These are phyloP conservation scores for Eristalinus sepulchralis DNA, from an alignment of 2,888 invertebrate genomes.

Conservation along the genomic window DNA sequence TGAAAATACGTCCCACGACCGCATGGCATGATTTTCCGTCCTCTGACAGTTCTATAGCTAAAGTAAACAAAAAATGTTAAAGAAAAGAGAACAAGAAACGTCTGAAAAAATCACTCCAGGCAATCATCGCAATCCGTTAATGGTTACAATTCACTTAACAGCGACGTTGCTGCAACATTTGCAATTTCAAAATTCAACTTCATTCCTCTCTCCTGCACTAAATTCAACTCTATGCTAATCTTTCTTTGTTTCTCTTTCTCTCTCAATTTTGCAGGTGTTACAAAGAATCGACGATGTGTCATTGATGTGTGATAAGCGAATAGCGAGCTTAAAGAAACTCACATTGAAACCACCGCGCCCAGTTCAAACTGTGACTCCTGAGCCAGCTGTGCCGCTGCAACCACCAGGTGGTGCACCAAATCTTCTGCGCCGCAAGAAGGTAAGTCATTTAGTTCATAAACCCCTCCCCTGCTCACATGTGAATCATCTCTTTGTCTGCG, in stretches of 20 bases:
- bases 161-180: too few relatives aligned
- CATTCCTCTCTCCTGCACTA: too few relatives aligned
- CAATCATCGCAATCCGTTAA: too few relatives aligned
- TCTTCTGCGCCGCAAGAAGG: conserved; percentile 79
- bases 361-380: conserved; percentile 90
- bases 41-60: too few relatives aligned
- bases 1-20: too few relatives aligned
- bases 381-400: conserved; percentile 84
- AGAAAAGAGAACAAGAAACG: too few relatives aligned
- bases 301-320: conserved; percentile 94
- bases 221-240: too few relatives aligned
- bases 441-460: conserved; percentile 73
- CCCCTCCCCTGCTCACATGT: neutral
- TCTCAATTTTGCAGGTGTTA: conserved; percentile 89
- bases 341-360: conserved; percentile 88
- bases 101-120: too few relatives aligned
- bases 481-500: conserved; percentile 12
- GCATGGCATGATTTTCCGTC: too few relatives aligned
- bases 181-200: too few relatives aligned
- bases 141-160: too few relatives aligned
- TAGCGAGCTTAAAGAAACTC: conserved; percentile 87
- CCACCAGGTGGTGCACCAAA: conserved; percentile 83
- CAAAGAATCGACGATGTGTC: conserved; percentile 97
- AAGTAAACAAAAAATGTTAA: too few relatives aligned
- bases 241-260: conserved; percentile 39